phyloP scores from a whole-genome alignment of 2,888 invertebrate species.

The Caenorhabditis sp. region DNA sequence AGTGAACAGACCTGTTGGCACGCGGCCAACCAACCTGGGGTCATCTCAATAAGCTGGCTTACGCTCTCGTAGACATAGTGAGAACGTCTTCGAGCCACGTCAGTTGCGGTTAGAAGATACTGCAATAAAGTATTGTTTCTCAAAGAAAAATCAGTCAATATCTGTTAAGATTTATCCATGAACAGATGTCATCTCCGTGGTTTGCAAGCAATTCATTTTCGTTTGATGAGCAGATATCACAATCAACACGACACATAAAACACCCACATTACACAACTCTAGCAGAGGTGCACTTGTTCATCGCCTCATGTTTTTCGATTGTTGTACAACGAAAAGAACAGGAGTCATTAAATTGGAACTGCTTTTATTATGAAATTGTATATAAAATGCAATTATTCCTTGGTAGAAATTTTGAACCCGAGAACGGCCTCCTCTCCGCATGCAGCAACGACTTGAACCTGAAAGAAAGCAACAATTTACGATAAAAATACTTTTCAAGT shows the following conservation, averaged over 20 bases:
- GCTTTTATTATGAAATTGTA: constrained; percentile 51
- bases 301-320: constrained; percentile 42
- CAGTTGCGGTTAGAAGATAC: not conserved
- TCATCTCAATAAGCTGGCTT: constrained; percentile 44
- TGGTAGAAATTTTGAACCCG: constrained; percentile 82
- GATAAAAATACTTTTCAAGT: not conserved
- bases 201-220: constrained; percentile 63
- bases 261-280: constrained; percentile 57
- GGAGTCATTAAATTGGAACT: constrained; percentile 30
- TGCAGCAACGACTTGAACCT: constrained; percentile 80
- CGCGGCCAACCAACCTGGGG: constrained; percentile 54
- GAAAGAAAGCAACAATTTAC: not conserved
- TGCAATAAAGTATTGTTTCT: too few species aligned
- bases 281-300: constrained; percentile 55
- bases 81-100: constrained; percentile 2
- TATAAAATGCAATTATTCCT: constrained; percentile 72
- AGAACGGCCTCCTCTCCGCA: constrained; percentile 83
- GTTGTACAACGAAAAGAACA: constrained; percentile 29
- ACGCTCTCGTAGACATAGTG: constrained; percentile 8
- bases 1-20: constrained; percentile 55
- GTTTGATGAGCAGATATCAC: constrained; percentile 61
- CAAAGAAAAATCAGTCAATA: not conserved
- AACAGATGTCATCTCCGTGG: constrained; percentile 45
- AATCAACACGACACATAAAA: constrained; percentile 61
- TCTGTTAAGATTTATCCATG: not conserved